Conservation (phyloP, 1,140 invertebrate genomes). For the Rhyacophila brunnea region DNA sequence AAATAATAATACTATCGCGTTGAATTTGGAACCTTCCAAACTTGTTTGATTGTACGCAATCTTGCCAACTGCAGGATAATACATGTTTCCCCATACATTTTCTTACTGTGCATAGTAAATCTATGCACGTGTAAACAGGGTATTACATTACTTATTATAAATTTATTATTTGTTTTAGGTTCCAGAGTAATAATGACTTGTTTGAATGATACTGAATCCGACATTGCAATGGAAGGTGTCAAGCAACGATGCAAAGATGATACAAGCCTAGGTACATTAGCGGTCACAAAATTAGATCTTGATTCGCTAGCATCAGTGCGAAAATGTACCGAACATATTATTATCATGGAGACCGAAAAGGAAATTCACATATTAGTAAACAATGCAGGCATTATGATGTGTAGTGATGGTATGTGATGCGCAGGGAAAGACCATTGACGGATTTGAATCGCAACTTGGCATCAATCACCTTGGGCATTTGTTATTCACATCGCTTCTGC, state of each 20-base stretch:
- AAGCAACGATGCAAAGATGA: slow-evolving; percentile 46
- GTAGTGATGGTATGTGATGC: no score
- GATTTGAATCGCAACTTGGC: slow-evolving; percentile 81
- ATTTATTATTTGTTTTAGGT: slow-evolving; percentile 41
- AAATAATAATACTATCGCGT: no score
- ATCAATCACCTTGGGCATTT: slow-evolving; percentile 83
- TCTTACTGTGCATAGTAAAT: no score
- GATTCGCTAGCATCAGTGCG: slow-evolving; percentile 54
- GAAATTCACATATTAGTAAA: slow-evolving; percentile 75
- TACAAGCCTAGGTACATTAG: slow-evolving; percentile 55
- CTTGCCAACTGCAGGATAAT: no score
- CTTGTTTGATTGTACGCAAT: no score
- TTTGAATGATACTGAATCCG: slow-evolving; percentile 45
- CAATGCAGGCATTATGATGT: slow-evolving; percentile 79
- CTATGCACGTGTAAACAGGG: no score
- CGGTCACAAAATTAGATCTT: slow-evolving; percentile 67
- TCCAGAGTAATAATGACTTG: slow-evolving; percentile 73
- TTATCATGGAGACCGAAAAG: slow-evolving; percentile 58
- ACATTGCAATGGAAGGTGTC: slow-evolving; percentile 42
- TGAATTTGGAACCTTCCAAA: no score
- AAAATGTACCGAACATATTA: slow-evolving; percentile 2
- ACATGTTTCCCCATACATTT: no score
- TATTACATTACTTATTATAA: no score
- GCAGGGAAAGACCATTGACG: no score
- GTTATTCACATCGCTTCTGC: slow-evolving; percentile 73